Percentiles rank a stretch among this genome's conserved stretches.
Evolutionary conservation across 2,113 vertebrate species (phyloP).

Genomic region (Dromaius novaehollandiae): DNA sequence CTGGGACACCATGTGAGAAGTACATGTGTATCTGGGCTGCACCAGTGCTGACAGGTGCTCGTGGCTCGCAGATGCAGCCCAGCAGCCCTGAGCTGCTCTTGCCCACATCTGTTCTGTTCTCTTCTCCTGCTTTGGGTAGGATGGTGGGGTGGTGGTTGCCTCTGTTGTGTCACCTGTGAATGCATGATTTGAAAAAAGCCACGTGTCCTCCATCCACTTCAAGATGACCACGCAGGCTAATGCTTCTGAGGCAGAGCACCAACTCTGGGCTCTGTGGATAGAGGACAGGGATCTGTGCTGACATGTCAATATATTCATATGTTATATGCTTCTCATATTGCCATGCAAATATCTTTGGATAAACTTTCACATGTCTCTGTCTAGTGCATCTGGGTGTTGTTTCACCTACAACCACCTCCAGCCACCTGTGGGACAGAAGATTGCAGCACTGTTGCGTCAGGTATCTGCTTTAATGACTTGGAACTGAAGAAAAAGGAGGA

Average conservation of each 20-base stretch:
- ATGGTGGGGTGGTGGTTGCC: background rate
- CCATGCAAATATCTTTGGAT: constrained; percentile 64
- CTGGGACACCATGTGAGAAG: background rate
- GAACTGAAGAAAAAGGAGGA: background rate
- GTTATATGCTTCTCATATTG: constrained; percentile 45
- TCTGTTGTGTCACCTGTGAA: background rate
- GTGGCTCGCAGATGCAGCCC: background rate
- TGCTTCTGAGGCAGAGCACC: background rate
- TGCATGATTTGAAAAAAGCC: background rate
- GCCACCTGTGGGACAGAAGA: constrained; percentile 56
- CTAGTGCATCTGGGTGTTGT: constrained; percentile 52
- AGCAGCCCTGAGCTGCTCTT: background rate
- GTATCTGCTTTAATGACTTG: constrained; percentile 36
- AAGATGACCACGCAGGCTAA: background rate
- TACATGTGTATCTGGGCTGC: background rate
- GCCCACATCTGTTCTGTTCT: background rate
- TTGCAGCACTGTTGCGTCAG: too few species aligned
- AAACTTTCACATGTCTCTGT: constrained; percentile 43
- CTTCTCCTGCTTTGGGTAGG: background rate
- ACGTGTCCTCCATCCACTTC: background rate
- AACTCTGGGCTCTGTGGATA: background rate
- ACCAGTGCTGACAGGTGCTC: rapidly evolving
- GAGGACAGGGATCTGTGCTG: constrained; percentile 59
- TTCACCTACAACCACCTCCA: constrained; percentile 66
- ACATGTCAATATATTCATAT: constrained; percentile 58